Percentiles rank a stretch among this genome's conserved stretches.
Evolutionary conservation across 2,888 invertebrate species (phyloP).

Genomic region (Eulithis testata): DNA sequence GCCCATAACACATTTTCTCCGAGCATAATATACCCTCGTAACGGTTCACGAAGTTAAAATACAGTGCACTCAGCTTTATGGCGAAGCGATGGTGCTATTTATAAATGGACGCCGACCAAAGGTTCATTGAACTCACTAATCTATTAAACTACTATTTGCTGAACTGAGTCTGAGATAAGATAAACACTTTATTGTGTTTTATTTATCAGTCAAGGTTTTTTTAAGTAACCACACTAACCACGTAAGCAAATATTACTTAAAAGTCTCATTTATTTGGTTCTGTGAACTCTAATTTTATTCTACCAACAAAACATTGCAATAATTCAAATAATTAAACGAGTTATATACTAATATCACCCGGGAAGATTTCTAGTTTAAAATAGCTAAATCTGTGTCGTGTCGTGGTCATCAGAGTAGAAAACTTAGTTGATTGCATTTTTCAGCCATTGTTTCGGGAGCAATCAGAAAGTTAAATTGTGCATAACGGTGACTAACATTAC

Average conservation of each 20-base stretch:
- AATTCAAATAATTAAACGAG: background rate
- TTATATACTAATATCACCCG: background rate
- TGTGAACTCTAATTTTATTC: no score
- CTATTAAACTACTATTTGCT: conserved; percentile 52
- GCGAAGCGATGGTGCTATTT: conserved; percentile 66
- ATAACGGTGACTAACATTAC: conserved; percentile 44
- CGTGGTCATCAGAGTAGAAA: conserved; percentile 35
- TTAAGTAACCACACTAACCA: no score
- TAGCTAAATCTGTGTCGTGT: conserved; percentile 28
- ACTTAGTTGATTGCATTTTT: conserved; percentile 43
- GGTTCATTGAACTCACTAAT: conserved; percentile 66
- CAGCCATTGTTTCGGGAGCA: conserved; percentile 59
- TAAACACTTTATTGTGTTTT: conserved; percentile 35
- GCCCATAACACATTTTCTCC: conserved; percentile 40
- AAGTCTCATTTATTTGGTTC: background rate
- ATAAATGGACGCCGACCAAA: conserved; percentile 64
- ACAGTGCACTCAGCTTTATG: conserved; percentile 60
- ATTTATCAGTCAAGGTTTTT: conserved; percentile 10
- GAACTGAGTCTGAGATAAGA: conserved; percentile 60
- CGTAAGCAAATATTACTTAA: background rate
- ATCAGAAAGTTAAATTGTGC: conserved; percentile 62
- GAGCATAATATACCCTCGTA: conserved; percentile 37
- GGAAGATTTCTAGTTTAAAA: conserved; percentile 2
- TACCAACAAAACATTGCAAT: no score
- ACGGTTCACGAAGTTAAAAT: conserved; percentile 50